A percentile compares a stretch with the other conserved stretches of the same genome.
These are phyloP conservation scores for Oryzias woworae DNA, from an alignment of 2,113 vertebrate species.

Conservation along the genomic window DNA sequence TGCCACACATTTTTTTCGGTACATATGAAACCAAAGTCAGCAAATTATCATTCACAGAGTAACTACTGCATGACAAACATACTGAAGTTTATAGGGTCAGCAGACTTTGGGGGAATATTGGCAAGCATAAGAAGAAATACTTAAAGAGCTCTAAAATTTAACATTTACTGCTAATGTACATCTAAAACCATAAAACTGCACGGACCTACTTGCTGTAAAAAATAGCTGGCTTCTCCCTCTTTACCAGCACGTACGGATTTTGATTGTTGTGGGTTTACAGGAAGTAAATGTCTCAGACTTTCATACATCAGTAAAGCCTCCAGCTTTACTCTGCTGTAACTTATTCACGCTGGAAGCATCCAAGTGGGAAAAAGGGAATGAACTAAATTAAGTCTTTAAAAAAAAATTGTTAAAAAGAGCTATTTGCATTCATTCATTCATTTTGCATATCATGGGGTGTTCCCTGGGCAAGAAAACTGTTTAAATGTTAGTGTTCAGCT, in stretches of 20 bases:
- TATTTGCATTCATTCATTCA: conserved; percentile 45
- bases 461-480: conserved; percentile 18
- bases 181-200: conserved; percentile 48
- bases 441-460: conserved; percentile 35
- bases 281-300: conserved; percentile 43
- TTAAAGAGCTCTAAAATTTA: conserved; percentile 18
- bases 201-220: conserved; percentile 39
- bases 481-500: conserved; percentile 48
- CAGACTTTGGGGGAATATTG: conserved; percentile 39
- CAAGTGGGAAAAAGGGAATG: conserved; percentile 22
- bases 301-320: conserved; percentile 56
- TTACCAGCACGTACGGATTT: conserved; percentile 31
- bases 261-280: conserved; percentile 40
- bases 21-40: conserved; percentile 56
- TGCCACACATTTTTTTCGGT: conserved; percentile 54
- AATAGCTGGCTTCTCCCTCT: conserved; percentile 34
- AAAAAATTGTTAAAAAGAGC: conserved; percentile 18
- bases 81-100: conserved; percentile 42
- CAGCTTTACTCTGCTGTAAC: conserved; percentile 50
- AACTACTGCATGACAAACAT: conserved; percentile 49
- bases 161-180: conserved; percentile 30
- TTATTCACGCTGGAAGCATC: conserved; percentile 1
- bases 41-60: conserved; percentile 30
- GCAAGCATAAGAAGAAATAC: conserved; percentile 42
- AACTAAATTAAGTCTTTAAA: conserved; percentile 47